Percentiles rank a stretch among this genome's conserved stretches.
These are phyloP conservation scores for Agonum fuliginosum DNA, from an alignment of 2,888 invertebrate genomes.

Conservation along the genomic window DNA sequence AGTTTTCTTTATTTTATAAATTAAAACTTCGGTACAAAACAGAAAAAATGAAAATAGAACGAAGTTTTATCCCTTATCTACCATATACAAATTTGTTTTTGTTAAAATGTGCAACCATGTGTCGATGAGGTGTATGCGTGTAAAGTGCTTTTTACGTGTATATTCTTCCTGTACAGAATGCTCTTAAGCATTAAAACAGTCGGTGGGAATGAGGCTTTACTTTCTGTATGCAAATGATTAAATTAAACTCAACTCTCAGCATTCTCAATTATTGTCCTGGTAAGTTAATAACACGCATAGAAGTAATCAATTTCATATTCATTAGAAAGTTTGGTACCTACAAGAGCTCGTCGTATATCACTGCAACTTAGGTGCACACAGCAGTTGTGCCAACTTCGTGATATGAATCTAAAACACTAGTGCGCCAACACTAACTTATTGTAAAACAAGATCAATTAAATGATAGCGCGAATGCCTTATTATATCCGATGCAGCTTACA, in stretches of 20 bases:
- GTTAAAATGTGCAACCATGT: too few species aligned
- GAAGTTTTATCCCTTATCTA: too few species aligned
- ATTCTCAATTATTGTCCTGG: not conserved
- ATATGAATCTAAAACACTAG: slow-evolving; percentile 2
- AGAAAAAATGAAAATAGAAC: too few species aligned
- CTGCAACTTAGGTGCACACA: not conserved
- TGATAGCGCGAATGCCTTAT: slow-evolving; percentile 25
- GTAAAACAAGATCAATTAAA: slow-evolving; percentile 32
- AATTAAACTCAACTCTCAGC: not conserved
- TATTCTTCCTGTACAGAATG: too few species aligned
- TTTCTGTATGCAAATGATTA: too few species aligned
- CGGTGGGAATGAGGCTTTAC: too few species aligned
- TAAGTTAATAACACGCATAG: not conserved
- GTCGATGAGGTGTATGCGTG: too few species aligned
- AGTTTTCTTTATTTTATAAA: too few species aligned
- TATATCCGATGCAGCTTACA: not conserved
- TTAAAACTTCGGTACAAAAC: too few species aligned
- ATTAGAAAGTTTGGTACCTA: not conserved
- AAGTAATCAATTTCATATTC: slow-evolving; percentile 7
- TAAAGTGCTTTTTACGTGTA: too few species aligned
- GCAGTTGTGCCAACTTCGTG: not conserved
- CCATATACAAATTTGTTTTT: too few species aligned
- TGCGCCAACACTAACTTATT: not conserved
- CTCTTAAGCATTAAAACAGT: too few species aligned
- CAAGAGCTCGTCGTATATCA: not conserved